A percentile compares a stretch with the other conserved stretches of the same genome.
phyloP scores from a whole-genome alignment of 1,140 invertebrate species.

The Paraescarpia echinospica region DNA sequence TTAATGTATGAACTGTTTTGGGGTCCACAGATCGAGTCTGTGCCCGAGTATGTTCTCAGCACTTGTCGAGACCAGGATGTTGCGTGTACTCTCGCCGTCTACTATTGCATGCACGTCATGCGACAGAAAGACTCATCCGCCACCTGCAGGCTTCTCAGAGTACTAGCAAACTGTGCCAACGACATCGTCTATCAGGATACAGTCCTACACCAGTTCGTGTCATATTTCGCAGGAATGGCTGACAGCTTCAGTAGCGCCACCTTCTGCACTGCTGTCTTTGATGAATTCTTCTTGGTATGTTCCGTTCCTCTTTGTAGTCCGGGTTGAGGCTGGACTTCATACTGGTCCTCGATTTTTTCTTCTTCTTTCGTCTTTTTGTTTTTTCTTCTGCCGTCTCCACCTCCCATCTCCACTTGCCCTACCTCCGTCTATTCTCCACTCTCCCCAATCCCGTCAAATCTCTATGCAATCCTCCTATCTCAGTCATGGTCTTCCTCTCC shows the following conservation, averaged over 20 bases:
- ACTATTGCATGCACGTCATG: slow-evolving; percentile 80
- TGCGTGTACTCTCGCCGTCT: slow-evolving; percentile 90
- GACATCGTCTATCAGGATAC: slow-evolving; percentile 93
- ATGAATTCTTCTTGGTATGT: slow-evolving; percentile 86
- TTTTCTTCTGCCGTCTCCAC: too few species aligned
- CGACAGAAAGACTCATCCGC: slow-evolving; percentile 77
- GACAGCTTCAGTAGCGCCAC: slow-evolving; percentile 93
- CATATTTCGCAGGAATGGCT: slow-evolving; percentile 80
- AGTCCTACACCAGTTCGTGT: slow-evolving; percentile 87
- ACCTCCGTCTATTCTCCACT: too few species aligned
- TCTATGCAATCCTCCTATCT: too few species aligned
- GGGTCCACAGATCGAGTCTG: slow-evolving; percentile 24
- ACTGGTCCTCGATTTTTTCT: too few species aligned
- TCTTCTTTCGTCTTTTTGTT: too few species aligned
- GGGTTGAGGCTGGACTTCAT: too few species aligned
- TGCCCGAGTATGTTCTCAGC: slow-evolving; percentile 22
- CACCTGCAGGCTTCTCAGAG: slow-evolving; percentile 82
- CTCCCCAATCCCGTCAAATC: too few species aligned
- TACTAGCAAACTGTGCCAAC: slow-evolving; percentile 85
- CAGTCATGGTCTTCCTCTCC: too few species aligned
- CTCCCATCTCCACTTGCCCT: too few species aligned
- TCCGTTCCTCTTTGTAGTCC: too few species aligned
- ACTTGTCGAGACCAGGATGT: slow-evolving; percentile 75
- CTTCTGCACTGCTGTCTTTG: slow-evolving; percentile 93
- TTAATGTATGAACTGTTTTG: neutral